Conservation (phyloP, 2,888 invertebrate species). For the Plagodis dolabraria region DNA sequence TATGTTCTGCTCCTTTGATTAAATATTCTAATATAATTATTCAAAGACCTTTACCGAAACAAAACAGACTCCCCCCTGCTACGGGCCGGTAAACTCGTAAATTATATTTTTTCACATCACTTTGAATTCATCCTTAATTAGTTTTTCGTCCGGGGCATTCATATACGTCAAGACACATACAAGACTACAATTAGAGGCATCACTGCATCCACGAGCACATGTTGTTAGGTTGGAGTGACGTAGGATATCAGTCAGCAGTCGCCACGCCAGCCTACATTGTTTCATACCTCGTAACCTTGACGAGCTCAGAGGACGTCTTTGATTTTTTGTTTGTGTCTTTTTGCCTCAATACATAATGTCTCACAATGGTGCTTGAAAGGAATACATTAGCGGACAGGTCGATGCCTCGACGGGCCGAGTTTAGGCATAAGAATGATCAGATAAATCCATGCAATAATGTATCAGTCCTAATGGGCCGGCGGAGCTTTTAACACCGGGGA, state of each 20-base stretch:
- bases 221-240: slow-evolving; percentile 12
- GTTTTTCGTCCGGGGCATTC: slow-evolving; percentile 47
- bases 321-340: slow-evolving; percentile 63
- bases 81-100: slow-evolving; percentile 21
- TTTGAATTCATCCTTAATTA: slow-evolving; percentile 25
- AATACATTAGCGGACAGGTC: slow-evolving; percentile 73
- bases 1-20: slow-evolving; percentile 10
- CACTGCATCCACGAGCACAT: slow-evolving; percentile 13
- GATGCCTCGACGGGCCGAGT: slow-evolving; percentile 47
- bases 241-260: slow-evolving; percentile 12
- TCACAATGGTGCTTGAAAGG: slow-evolving; percentile 72
- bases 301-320: slow-evolving; percentile 35
- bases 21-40: slow-evolving; percentile 17
- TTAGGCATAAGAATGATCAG: slow-evolving; percentile 48
- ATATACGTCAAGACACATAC: slow-evolving; percentile 62
- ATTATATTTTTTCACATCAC: slow-evolving; percentile 19
- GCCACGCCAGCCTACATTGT: slow-evolving; percentile 22
- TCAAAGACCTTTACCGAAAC: slow-evolving; percentile 21
- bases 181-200: slow-evolving; percentile 51
- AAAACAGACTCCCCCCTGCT: slow-evolving; percentile 23
- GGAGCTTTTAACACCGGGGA: slow-evolving; percentile 37
- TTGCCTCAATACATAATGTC: slow-evolving; percentile 71
- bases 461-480: slow-evolving; percentile 40
- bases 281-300: slow-evolving; percentile 33
- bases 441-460: slow-evolving; percentile 44